A percentile compares a stretch with the other conserved stretches of the same genome.
Evolutionary conservation across 2,113 vertebrate genomes (phyloP).

Genomic region (Sitta europaea): DNA sequence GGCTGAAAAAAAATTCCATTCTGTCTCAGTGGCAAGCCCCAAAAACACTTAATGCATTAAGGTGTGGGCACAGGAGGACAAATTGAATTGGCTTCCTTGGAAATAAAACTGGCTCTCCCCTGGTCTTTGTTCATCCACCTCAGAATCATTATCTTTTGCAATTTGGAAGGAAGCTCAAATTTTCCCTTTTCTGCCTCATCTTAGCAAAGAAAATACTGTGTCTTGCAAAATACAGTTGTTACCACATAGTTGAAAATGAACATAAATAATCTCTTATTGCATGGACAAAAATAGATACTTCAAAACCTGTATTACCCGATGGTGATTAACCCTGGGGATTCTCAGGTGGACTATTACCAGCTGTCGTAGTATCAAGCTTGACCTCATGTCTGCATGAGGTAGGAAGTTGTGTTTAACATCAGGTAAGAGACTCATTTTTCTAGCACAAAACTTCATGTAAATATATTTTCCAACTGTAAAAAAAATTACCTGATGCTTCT

Average conservation of each 20-base stretch:
- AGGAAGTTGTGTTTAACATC: not conserved
- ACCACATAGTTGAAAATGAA: not conserved
- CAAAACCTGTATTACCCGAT: not conserved
- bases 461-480: not conserved
- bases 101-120: not conserved
- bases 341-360: not conserved
- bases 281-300: not conserved
- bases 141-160: not conserved
- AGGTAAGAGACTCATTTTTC: not conserved
- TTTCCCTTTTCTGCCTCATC: not conserved
- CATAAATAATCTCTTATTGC: not conserved
- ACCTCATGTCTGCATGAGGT: not conserved
- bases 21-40: not conserved
- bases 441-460: not conserved
- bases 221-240: not conserved
- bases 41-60: not conserved
- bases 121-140: not conserved
- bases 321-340: not conserved
- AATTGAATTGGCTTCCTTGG: not conserved
- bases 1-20: not conserved
- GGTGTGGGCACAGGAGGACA: not conserved
- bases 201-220: not conserved
- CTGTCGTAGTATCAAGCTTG: not conserved
- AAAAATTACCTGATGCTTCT: not conserved
- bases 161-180: not conserved